A percentile compares a stretch with the other conserved stretches of the same genome.
phyloP scores from a whole-genome alignment of 2,888 invertebrate genomes.

The Xiphydria camelus region DNA sequence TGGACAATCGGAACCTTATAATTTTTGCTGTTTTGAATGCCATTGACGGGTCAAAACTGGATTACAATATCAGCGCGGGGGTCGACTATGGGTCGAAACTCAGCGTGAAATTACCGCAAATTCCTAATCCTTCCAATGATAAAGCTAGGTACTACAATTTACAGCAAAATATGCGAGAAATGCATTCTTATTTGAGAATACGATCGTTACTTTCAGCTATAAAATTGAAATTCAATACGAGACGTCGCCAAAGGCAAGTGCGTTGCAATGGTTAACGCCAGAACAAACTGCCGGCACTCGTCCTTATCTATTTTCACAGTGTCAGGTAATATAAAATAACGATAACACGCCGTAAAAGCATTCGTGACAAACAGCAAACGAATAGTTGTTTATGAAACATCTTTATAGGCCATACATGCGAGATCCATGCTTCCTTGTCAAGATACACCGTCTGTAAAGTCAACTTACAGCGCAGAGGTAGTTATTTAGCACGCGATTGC shows the following conservation, averaged over 20 bases:
- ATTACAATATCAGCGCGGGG: constrained; percentile 65
- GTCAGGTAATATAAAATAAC: constrained; percentile 63
- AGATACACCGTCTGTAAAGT: constrained; percentile 89
- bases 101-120: constrained; percentile 68
- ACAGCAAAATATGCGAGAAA: neutral
- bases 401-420: constrained; percentile 80
- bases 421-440: constrained; percentile 90
- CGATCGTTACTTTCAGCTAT: constrained; percentile 55
- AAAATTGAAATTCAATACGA: constrained; percentile 71
- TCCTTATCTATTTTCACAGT: constrained; percentile 86
- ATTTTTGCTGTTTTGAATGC: constrained; percentile 66
- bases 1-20: constrained; percentile 75
- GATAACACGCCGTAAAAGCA: no score
- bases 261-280: constrained; percentile 86
- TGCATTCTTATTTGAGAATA: neutral
- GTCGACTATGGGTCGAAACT: constrained; percentile 75
- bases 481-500: no score
- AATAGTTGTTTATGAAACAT: no score
- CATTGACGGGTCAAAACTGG: constrained; percentile 60
- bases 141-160: constrained; percentile 7
- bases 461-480: constrained; percentile 76
- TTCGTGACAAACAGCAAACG: no score
- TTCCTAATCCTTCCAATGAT: constrained; percentile 19
- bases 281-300: constrained; percentile 87
- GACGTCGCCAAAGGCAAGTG: constrained; percentile 78